phyloP scores from a whole-genome alignment of 2,113 vertebrate species.

The Gobio gobio region DNA sequence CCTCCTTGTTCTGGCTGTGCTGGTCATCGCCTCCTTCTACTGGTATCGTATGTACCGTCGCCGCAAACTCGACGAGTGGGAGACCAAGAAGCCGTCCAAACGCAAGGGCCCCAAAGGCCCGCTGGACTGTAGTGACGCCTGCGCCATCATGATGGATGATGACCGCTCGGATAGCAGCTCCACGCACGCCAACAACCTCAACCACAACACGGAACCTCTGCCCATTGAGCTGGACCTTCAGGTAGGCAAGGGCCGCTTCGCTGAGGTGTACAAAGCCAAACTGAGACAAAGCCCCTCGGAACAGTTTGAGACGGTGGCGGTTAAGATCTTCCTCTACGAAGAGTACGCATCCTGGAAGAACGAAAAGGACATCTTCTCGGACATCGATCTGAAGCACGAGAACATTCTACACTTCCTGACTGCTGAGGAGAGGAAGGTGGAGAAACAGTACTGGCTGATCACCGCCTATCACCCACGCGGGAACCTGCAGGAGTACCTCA shows the following conservation, averaged over 20 bases:
- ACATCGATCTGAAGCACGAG: constrained; percentile 93
- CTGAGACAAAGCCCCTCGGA: constrained; percentile 91
- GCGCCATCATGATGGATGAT: constrained; percentile 89
- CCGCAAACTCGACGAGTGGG: constrained; percentile 66
- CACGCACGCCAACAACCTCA: constrained; percentile 96
- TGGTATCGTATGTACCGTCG: constrained; percentile 65
- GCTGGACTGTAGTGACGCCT: constrained; percentile 87
- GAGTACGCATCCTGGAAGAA: constrained; percentile 98
- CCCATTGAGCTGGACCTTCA: constrained; percentile 92
- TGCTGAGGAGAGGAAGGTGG: constrained; percentile 90
- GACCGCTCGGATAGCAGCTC: constrained; percentile 97
- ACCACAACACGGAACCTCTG: constrained; percentile 96
- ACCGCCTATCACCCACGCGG: constrained; percentile 92
- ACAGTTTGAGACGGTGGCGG: constrained; percentile 94
- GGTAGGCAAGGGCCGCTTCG: constrained; percentile 96
- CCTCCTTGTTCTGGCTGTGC: constrained; percentile 77
- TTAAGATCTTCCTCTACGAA: constrained; percentile 95
- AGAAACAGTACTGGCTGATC: constrained; percentile 97
- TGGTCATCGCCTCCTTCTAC: constrained; percentile 68
- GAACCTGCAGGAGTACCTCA: constrained; percentile 95
- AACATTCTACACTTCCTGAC: constrained; percentile 97
- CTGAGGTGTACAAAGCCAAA: constrained; percentile 96
- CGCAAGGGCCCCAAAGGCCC: constrained; percentile 59
- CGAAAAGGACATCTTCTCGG: constrained; percentile 97
- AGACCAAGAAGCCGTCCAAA: constrained; percentile 71